Percentiles rank a stretch among this genome's conserved stretches.
Conservation (phyloP, 2,797 vertebrate genomes). For the Alosa sapidissima region DNA sequence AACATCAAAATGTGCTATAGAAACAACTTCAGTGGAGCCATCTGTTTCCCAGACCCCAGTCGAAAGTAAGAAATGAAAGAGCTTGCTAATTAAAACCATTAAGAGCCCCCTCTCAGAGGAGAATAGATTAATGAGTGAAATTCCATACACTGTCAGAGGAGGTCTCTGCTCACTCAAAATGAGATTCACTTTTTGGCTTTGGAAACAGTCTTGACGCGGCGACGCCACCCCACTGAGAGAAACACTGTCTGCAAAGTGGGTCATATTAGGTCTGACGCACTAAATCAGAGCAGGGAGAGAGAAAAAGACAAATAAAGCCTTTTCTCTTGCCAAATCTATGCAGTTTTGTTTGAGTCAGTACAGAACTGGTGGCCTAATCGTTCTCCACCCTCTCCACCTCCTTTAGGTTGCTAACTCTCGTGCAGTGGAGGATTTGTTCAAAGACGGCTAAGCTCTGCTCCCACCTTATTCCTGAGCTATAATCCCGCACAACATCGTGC, state of each 20-base stretch:
- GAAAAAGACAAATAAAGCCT: background rate
- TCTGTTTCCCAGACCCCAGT: background rate
- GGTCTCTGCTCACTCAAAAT: constrained; percentile 19
- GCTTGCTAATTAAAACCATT: background rate
- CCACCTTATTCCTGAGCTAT: constrained; percentile 12
- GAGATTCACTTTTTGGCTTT: constrained; percentile 1
- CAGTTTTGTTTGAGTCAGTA: background rate
- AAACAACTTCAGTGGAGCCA: constrained; percentile 11
- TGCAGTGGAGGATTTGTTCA: constrained; percentile 3
- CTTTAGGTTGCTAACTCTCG: constrained; percentile 15
- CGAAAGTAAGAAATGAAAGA: background rate
- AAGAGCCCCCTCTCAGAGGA: background rate
- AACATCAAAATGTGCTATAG: background rate
- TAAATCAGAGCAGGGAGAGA: background rate
- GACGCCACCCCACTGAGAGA: background rate
- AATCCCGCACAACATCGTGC: background rate
- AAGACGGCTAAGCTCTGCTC: background rate
- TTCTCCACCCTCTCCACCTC: background rate
- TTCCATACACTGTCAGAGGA: constrained; percentile 7
- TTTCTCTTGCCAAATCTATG: constrained; percentile 2
- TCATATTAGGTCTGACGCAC: constrained; percentile 18
- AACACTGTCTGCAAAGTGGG: constrained; percentile 7
- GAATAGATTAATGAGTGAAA: constrained; percentile 10
- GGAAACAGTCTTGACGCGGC: background rate
- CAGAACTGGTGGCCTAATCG: constrained; percentile 12